These are phyloP conservation scores for Epizoanthus scotinus DNA, from an alignment of 92 coral and sea anemone genomes.

Conservation along the genomic window DNA sequence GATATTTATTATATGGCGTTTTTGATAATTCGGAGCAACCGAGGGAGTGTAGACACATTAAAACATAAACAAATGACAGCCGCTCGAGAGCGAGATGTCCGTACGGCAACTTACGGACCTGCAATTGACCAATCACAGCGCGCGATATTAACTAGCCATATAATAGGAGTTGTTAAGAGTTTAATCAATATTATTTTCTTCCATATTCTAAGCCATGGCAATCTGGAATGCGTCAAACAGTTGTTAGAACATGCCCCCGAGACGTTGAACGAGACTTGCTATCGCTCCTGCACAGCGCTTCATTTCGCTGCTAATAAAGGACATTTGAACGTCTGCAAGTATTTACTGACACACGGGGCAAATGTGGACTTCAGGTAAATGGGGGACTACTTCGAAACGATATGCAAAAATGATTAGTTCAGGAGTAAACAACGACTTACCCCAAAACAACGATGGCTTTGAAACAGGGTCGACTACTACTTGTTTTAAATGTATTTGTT, in stretches of 20 bases:
- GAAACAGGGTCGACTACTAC: too few relatives aligned
- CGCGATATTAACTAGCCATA: too few relatives aligned
- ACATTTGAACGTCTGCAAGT: slow-evolving; percentile 47
- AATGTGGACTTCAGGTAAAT: slow-evolving; percentile 69
- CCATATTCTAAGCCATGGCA: slow-evolving; percentile 40
- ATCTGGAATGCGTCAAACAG: slow-evolving; percentile 25
- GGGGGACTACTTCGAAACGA: not conserved
- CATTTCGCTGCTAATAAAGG: slow-evolving; percentile 67
- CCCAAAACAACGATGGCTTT: too few relatives aligned
- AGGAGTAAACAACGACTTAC: too few relatives aligned
- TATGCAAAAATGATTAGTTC: not conserved
- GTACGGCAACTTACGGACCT: too few relatives aligned
- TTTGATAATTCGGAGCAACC: too few relatives aligned
- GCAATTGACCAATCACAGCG: too few relatives aligned
- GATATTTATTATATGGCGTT: too few relatives aligned
- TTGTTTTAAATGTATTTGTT: too few relatives aligned
- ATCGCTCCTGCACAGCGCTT: slow-evolving; percentile 58
- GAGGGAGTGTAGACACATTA: too few relatives aligned
- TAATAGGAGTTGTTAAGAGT: not conserved
- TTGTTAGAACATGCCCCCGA: slow-evolving; percentile 42
- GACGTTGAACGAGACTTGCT: slow-evolving; percentile 47
- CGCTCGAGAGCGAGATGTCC: too few relatives aligned
- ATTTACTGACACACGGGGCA: slow-evolving; percentile 61
- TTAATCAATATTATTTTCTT: not conserved
- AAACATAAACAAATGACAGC: too few relatives aligned